Evolutionary conservation across 53 echinoderm and acorn worm species (phyloP).

Genomic region (Apostichopus leukothele): DNA sequence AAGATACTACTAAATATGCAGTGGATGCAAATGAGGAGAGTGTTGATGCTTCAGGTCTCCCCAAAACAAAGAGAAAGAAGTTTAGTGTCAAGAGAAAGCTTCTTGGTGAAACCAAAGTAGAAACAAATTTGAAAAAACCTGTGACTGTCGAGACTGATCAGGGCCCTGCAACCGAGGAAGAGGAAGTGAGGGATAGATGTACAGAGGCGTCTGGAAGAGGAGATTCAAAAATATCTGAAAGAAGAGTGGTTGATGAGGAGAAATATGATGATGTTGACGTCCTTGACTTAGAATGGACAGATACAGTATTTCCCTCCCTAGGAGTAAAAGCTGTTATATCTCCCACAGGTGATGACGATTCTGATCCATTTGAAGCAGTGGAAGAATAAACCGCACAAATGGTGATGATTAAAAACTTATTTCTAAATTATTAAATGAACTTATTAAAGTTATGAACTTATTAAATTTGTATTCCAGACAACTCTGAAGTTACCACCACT

Average conservation of each 20-base stretch:
- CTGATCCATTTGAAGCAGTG: constrained; percentile 72
- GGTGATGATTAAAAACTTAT: too few relatives aligned
- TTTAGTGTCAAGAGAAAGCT: constrained; percentile 24
- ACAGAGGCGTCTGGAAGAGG: neutral
- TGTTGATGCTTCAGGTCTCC: too few relatives aligned
- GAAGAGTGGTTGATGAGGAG: neutral
- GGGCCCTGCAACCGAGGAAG: neutral
- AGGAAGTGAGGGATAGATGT: neutral
- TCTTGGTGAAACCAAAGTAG: neutral
- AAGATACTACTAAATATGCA: too few relatives aligned
- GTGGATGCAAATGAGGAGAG: too few relatives aligned
- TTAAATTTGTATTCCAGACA: too few relatives aligned
- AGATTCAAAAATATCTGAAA: neutral
- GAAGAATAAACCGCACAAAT: constrained; percentile 55
- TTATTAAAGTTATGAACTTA: too few relatives aligned
- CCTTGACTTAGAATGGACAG: constrained; percentile 59
- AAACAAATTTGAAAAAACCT: too few relatives aligned
- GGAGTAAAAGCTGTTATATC: neutral
- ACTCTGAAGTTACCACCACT: too few relatives aligned
- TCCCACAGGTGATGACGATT: constrained; percentile 41
- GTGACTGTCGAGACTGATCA: neutral
- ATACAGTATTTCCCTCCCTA: neutral
- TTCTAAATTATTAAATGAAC: too few relatives aligned
- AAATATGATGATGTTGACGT: constrained; percentile 48
- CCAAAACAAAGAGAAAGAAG: constrained; percentile 19